Base-by-base conservation (phyloP, 2,113 vertebrate species). In the Falco punctatus region DNA sequence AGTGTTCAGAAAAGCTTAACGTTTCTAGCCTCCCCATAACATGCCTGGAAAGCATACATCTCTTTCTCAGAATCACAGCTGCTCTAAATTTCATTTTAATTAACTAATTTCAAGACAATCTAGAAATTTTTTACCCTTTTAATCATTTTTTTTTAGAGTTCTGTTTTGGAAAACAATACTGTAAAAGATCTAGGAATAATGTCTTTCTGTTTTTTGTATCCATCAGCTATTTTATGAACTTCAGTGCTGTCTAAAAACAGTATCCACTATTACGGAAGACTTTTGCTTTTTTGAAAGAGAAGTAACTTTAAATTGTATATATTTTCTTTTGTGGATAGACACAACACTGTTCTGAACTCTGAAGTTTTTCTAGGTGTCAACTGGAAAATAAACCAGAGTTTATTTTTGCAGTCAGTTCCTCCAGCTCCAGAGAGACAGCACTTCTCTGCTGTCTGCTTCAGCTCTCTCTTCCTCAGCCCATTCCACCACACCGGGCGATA, bases 401-500 rank as follows among this genome's bases (percentile, higher is more conserved):
- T 81, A 55, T 48, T 75, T 72, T 84, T 73, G 74, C 28, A 87
- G 35, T n/a, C 57, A 58, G 18, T 20, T 82, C 18, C 8, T 79
- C 38, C 51, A 70, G 64, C 7, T 84, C 30, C 33, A 55, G 10
- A 0, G 12, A 81, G 15, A 28, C 13, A n/a, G 28, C 79, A 32
- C 20, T 72, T 14, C 33, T 74, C 52, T 74, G 69, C 28, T 71
- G 32, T 23, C 32, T 61, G 4, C 46, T 79, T 28, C 26, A 12
- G 33, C 11, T 91, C 6, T 33, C 7, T 26, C 26, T 26, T 75
- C 66, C 26, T 84, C 35, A 72, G 48, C 13, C 32, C 35, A 20
- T 24, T 89, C 13, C 19, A 5, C 30, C 22, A 5, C 0, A 0
- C 15, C 55, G 40, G 5, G 24, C 81, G 21, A 59, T 0, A 57